Evolutionary conservation across 1,140 invertebrate genomes (phyloP).

Genomic region (Papilio polyxenes): DNA sequence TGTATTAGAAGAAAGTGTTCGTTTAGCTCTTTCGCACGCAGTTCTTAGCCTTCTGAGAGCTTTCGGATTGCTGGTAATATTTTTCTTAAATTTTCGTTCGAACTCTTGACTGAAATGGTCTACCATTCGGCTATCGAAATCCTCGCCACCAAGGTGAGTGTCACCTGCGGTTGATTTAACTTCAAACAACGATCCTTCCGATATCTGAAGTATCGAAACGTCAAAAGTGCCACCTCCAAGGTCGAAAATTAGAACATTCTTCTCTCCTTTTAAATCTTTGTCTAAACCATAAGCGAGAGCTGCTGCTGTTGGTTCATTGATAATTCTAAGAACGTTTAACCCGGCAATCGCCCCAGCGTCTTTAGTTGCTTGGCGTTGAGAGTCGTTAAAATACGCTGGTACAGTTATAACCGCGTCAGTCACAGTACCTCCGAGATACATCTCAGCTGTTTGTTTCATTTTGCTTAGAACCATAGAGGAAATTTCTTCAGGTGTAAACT

Average conservation of each 20-base stretch:
- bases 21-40: conserved; percentile 87
- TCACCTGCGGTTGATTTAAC: conserved; percentile 90
- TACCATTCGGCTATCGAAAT: conserved; percentile 91
- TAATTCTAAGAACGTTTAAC: conserved; percentile 91
- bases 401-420: conserved; percentile 86
- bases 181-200: conserved; percentile 91
- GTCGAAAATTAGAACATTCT: conserved; percentile 88
- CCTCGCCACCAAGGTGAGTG: conserved; percentile 88
- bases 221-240: conserved; percentile 90
- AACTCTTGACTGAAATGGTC: conserved; percentile 90
- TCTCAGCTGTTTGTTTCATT: conserved; percentile 87
- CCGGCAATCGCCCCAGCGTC: conserved; percentile 89
- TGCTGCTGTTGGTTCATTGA: conserved; percentile 91
- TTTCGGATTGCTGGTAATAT: conserved; percentile 87
- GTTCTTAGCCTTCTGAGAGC: conserved; percentile 89
- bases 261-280: conserved; percentile 91
- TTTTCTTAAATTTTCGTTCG: conserved; percentile 91
- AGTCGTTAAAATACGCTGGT: conserved; percentile 86
- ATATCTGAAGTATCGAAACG: conserved; percentile 93
- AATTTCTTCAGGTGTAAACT: conserved; percentile 92
- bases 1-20: conserved; percentile 85
- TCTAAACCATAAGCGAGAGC: conserved; percentile 92
- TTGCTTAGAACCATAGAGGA: conserved; percentile 92
- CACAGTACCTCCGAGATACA: conserved; percentile 81
- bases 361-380: conserved; percentile 85